Conservation (phyloP, 1,140 invertebrate species). For the Leptinotarsa lineolata region DNA sequence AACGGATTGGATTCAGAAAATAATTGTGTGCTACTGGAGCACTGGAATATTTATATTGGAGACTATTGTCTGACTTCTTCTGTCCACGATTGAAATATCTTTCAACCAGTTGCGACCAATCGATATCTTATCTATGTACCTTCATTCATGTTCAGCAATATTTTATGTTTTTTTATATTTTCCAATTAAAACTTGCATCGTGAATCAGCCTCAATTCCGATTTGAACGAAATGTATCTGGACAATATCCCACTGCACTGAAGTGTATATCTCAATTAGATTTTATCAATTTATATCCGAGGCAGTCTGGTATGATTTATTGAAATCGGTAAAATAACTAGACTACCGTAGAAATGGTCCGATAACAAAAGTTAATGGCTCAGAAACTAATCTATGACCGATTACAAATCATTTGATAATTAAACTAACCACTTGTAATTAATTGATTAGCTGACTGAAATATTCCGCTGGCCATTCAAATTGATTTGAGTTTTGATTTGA, state of each 20-base stretch:
- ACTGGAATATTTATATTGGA: no score
- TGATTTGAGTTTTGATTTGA: background rate
- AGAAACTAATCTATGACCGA: slow-evolving; percentile 28
- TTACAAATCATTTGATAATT: slow-evolving; percentile 31
- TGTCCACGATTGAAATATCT: no score
- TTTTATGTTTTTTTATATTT: background rate
- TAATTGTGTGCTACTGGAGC: no score
- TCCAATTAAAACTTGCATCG: background rate
- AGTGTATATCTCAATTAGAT: slow-evolving; percentile 21
- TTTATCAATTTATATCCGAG: slow-evolving; percentile 17
- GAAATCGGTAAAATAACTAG: slow-evolving; percentile 22
- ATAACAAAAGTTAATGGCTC: slow-evolving; percentile 21
- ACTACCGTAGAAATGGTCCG: slow-evolving; percentile 21
- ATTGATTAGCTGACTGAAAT: slow-evolving; percentile 18
- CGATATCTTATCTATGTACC: no score
- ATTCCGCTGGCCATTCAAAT: background rate
- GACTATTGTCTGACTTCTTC: no score
- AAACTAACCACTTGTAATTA: slow-evolving; percentile 25
- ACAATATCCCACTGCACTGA: background rate
- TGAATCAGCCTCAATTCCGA: background rate
- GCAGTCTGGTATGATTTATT: slow-evolving; percentile 15
- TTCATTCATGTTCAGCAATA: background rate
- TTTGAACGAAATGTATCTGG: background rate
- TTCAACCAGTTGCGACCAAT: no score
- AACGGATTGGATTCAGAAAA: no score